Evolutionary conservation across 2,797 vertebrate genomes (phyloP).

Genomic region (Prionace glauca): DNA sequence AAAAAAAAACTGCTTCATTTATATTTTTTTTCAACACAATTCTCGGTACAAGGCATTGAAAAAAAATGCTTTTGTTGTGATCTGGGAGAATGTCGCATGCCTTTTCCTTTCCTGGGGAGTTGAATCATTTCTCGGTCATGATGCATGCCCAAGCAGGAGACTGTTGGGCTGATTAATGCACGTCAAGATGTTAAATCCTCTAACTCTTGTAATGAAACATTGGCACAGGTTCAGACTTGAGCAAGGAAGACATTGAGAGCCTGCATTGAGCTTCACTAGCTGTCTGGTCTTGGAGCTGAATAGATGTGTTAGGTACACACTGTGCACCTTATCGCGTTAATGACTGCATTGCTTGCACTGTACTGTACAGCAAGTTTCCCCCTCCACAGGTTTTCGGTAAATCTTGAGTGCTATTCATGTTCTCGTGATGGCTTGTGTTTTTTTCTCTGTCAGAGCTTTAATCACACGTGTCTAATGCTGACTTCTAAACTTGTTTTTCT

Average conservation of each 20-base stretch:
- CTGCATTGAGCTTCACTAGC: not conserved
- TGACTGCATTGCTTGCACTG: not conserved
- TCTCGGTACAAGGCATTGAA: not conserved
- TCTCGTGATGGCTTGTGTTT: not conserved
- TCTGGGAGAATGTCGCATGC: not conserved
- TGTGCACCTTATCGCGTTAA: not conserved
- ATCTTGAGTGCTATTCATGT: not conserved
- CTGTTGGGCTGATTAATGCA: not conserved
- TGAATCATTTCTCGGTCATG: not conserved
- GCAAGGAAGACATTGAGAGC: not conserved
- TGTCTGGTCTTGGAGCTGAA: slow-evolving; percentile 26
- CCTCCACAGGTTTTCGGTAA: not conserved
- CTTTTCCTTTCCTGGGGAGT: not conserved
- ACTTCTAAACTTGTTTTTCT: slow-evolving; percentile 51
- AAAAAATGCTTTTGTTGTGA: not conserved
- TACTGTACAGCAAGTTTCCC: not conserved
- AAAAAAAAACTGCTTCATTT: not conserved
- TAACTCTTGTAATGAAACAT: no score
- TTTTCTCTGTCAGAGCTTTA: not conserved
- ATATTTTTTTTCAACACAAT: not conserved
- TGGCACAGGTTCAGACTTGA: not conserved
- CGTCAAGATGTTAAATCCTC: not conserved
- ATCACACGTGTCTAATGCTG: not conserved
- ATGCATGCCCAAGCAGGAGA: not conserved
- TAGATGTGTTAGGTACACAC: not conserved